Evolutionary conservation across 2,888 invertebrate species (phyloP).

Genomic region (Noctua janthina): DNA sequence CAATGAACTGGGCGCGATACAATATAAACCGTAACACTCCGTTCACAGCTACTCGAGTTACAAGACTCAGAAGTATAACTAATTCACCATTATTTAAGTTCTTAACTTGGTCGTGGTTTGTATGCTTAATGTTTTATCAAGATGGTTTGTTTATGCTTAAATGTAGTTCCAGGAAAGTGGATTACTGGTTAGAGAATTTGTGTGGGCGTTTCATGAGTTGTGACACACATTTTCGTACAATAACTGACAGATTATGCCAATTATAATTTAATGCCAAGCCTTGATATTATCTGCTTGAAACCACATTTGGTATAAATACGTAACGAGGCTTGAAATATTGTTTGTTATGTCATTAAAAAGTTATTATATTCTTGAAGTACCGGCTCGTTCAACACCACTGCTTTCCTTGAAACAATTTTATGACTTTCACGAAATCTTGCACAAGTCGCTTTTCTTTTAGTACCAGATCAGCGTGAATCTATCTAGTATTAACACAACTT

Average conservation of each 20-base stretch:
- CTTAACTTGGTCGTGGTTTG: constrained; percentile 53
- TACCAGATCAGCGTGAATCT: constrained; percentile 13
- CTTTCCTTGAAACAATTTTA: neutral
- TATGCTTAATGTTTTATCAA: constrained; percentile 44
- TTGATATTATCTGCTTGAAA: constrained; percentile 21
- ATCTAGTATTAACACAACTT: constrained; percentile 23
- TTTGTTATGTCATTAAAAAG: neutral
- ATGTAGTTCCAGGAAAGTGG: constrained; percentile 38
- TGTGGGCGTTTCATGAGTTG: constrained; percentile 40
- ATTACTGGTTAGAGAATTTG: constrained; percentile 34
- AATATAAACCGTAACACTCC: constrained; percentile 62
- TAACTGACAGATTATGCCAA: constrained; percentile 39
- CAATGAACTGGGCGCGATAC: constrained; percentile 80
- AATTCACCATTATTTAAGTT: constrained; percentile 52
- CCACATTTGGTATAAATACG: constrained; percentile 22
- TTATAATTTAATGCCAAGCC: constrained; percentile 35
- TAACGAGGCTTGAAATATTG: constrained; percentile 10
- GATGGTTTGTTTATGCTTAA: constrained; percentile 40
- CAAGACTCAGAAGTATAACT: constrained; percentile 48
- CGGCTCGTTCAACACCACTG: constrained; percentile 4
- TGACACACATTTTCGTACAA: constrained; percentile 37
- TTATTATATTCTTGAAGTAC: neutral
- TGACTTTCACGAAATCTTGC: constrained; percentile 7
- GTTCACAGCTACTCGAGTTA: constrained; percentile 60
- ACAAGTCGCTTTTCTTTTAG: constrained; percentile 11